phyloP scores from a whole-genome alignment of 1,140 invertebrate genomes.

The Thrips palmi region DNA sequence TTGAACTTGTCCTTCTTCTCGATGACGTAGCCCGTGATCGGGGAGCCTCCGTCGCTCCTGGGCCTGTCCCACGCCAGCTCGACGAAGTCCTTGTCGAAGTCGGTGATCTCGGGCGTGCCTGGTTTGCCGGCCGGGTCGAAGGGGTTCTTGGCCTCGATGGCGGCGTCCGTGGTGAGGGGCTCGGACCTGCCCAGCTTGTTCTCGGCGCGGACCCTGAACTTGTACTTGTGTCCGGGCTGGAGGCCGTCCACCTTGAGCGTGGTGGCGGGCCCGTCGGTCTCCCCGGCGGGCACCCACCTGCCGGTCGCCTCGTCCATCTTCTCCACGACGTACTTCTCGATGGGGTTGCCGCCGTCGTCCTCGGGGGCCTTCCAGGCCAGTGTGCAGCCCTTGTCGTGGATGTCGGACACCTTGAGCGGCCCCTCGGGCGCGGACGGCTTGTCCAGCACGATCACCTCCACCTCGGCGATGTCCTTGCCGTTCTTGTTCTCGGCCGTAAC shows the following conservation, averaged over 20 bases:
- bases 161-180: conserved; percentile 68
- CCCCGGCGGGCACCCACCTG: conserved; percentile 74
- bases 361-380: conserved; percentile 77
- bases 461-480: conserved; percentile 78
- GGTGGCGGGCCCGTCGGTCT: conserved; percentile 65
- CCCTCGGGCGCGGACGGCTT: conserved; percentile 79
- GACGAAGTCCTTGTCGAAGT: conserved; percentile 88
- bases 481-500: conserved; percentile 84
- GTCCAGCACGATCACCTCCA: conserved; percentile 81
- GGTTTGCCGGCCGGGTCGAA: conserved; percentile 86
- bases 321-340: conserved; percentile 84
- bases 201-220: conserved; percentile 85
- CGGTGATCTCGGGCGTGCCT: conserved; percentile 71
- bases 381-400: conserved; percentile 69
- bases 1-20: conserved; percentile 86
- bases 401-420: conserved; percentile 70
- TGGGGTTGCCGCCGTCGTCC: conserved; percentile 76
- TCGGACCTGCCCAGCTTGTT: conserved; percentile 94
- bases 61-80: conserved; percentile 86
- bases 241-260: conserved; percentile 55
- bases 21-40: conserved; percentile 83
- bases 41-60: conserved; percentile 66
- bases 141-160: conserved; percentile 96
- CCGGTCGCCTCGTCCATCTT: conserved; percentile 86
- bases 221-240: conserved; percentile 82